Percentiles rank a stretch among this genome's conserved stretches.
phyloP scores from a whole-genome alignment of 2,113 vertebrate species.

The Oryzias javanicus region DNA sequence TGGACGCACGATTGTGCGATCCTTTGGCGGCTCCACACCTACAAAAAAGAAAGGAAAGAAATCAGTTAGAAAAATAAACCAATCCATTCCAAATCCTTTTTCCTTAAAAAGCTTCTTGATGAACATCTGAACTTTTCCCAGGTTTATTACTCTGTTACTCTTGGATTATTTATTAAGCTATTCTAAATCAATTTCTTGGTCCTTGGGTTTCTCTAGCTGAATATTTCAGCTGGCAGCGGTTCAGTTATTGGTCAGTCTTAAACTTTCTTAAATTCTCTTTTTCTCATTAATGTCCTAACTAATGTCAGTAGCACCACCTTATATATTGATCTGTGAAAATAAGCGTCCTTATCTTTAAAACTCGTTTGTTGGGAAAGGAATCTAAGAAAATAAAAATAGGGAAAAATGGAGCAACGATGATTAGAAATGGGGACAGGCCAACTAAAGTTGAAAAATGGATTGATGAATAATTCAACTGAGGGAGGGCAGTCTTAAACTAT shows the following conservation, averaged over 20 bases:
- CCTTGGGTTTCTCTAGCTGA: conserved; percentile 12
- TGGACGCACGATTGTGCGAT: conserved; percentile 90
- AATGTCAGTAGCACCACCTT: conserved; percentile 56
- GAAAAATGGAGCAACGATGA: conserved; percentile 6
- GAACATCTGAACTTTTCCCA: neutral
- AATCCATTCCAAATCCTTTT: neutral
- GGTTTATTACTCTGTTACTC: neutral
- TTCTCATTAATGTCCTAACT: conserved; percentile 37
- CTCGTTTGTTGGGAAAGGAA: conserved; percentile 24
- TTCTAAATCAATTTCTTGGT: conserved; percentile 33
- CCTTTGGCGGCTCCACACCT: conserved; percentile 95
- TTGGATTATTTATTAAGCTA: neutral
- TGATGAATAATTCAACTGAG: conserved; percentile 66
- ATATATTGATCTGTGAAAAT: conserved; percentile 53
- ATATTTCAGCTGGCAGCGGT: conserved; percentile 22
- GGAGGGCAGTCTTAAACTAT: conserved; percentile 37
- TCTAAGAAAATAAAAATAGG: neutral
- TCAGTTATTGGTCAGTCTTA: conserved; percentile 37
- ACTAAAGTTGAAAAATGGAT: conserved; percentile 49
- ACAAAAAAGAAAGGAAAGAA: neutral
- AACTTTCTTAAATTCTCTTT: conserved; percentile 49
- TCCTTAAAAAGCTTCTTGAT: neutral
- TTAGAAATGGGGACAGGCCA: conserved; percentile 22
- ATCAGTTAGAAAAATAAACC: neutral
- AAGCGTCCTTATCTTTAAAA: conserved; percentile 36